Evolutionary conservation across 2,888 invertebrate species (phyloP).

Genomic region (Pseudanteris insignis): DNA sequence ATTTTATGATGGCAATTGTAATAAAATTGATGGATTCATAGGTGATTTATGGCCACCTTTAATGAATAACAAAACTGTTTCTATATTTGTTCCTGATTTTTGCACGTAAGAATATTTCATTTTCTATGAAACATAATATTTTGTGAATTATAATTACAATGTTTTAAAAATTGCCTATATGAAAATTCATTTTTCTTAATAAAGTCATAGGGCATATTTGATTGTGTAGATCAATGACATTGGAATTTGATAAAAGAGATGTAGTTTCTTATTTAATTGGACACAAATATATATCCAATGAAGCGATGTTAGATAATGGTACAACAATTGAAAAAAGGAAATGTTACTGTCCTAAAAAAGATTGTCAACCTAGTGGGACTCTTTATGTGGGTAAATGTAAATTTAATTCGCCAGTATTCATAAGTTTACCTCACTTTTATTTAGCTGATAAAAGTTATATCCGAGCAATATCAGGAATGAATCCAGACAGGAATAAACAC

Average conservation of each 20-base stretch:
- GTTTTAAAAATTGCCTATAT: too few species aligned
- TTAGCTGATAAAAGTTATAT: conserved; percentile 75
- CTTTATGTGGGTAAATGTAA: conserved; percentile 80
- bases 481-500: conserved; percentile 73
- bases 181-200: too few species aligned
- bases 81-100: conserved; percentile 79
- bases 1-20: conserved; percentile 73
- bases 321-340: conserved; percentile 70
- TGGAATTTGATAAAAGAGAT: conserved; percentile 60
- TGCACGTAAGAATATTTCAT: conserved; percentile 75
- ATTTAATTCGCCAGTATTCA: conserved; percentile 77
- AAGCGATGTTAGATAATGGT: conserved; percentile 79
- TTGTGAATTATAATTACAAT: not conserved
- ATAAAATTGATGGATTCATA: conserved; percentile 75
- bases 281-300: conserved; percentile 70
- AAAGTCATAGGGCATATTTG: too few species aligned
- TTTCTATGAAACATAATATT: conserved; percentile 4
- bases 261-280: conserved; percentile 69
- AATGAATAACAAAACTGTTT: conserved; percentile 69
- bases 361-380: conserved; percentile 68
- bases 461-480: conserved; percentile 73
- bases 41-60: conserved; percentile 86
- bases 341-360: conserved; percentile 74
- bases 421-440: conserved; percentile 85
- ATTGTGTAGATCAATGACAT: conserved; percentile 52